These are phyloP conservation scores for Poliocrania exsul DNA, from an alignment of 2,797 vertebrate species.

Conservation along the genomic window DNA sequence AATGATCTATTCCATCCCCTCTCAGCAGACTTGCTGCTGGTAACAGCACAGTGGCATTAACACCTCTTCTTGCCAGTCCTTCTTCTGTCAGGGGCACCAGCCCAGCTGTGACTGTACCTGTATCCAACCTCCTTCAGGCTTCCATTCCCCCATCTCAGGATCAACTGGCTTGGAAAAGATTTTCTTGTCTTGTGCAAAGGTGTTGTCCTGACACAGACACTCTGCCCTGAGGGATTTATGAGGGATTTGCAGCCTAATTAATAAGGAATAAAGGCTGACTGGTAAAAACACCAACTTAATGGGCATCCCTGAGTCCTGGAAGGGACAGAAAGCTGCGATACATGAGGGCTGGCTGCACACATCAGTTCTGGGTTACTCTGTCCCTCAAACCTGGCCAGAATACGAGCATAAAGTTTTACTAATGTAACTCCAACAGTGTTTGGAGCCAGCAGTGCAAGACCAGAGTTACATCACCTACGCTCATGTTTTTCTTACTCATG, in stretches of 20 bases:
- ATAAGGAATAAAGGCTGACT: background rate
- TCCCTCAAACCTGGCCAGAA: background rate
- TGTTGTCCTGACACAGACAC: background rate
- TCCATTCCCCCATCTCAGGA: background rate
- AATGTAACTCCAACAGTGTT: background rate
- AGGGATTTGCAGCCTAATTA: conserved; percentile 4
- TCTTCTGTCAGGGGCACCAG: background rate
- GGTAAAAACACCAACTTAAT: background rate
- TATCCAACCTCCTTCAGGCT: background rate
- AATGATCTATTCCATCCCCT: background rate
- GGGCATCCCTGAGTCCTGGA: background rate
- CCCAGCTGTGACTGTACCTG: background rate
- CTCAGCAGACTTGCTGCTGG: background rate
- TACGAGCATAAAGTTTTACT: background rate
- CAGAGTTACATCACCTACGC: conserved; percentile 16
- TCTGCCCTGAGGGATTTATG: background rate
- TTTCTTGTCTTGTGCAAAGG: background rate
- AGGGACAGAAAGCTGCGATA: background rate
- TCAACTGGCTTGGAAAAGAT: background rate
- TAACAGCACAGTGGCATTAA: background rate
- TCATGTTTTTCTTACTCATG: conserved; percentile 25
- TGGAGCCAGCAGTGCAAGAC: background rate
- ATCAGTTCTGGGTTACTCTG: background rate
- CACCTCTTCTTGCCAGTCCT: background rate
- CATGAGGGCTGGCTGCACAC: background rate